Evolutionary conservation across 1,140 invertebrate genomes (phyloP).

Genomic region (Ostrea edulis): DNA sequence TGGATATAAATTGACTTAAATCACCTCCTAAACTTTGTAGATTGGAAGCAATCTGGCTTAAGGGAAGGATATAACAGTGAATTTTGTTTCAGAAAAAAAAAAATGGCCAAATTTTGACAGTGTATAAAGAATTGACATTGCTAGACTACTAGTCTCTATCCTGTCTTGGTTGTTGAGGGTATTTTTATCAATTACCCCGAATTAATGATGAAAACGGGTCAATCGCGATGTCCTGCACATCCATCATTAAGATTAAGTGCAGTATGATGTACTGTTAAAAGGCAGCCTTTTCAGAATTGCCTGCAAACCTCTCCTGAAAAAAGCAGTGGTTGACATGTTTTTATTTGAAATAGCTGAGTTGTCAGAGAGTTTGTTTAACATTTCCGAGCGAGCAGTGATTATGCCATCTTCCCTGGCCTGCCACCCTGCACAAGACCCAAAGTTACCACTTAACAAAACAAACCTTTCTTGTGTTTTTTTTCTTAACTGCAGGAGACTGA

Average conservation of each 20-base stretch:
- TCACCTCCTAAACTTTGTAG: not conserved
- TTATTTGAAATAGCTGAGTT: constrained; percentile 35
- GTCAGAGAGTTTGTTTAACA: constrained; percentile 43
- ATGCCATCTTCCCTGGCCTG: not conserved
- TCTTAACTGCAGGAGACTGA: constrained; percentile 3
- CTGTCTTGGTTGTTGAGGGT: not conserved
- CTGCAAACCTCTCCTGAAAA: constrained; percentile 36
- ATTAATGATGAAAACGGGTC: constrained; percentile 37
- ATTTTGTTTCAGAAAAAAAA: not conserved
- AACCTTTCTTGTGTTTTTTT: constrained; percentile 8
- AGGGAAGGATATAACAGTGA: not conserved
- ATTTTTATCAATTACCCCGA: constrained; percentile 25
- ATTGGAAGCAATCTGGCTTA: not conserved
- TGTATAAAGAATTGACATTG: not conserved
- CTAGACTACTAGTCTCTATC: constrained; percentile 1
- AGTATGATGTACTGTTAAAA: constrained; percentile 29
- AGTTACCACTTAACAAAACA: constrained; percentile 23
- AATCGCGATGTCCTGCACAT: constrained; percentile 9
- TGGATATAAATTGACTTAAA: constrained; percentile 25
- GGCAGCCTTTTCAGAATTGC: not conserved
- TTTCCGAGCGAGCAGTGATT: constrained; percentile 2
- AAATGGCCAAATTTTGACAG: constrained; percentile 18
- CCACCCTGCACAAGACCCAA: not conserved
- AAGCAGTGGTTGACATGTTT: constrained; percentile 39
- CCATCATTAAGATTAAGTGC: constrained; percentile 32